Conservation (phyloP, 1,140 invertebrate species). For the Bombus affinis region DNA sequence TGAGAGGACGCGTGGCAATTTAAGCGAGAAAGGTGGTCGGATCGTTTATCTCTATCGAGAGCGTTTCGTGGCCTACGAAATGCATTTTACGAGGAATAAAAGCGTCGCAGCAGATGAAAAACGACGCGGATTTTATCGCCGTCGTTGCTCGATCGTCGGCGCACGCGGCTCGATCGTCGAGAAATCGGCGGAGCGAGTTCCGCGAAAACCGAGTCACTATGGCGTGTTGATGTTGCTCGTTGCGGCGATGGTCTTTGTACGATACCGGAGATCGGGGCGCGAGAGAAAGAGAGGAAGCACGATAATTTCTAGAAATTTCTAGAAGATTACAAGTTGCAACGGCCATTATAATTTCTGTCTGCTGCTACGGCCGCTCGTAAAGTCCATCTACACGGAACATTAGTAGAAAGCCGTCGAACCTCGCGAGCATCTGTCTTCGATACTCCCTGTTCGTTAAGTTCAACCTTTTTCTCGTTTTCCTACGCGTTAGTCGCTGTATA, state of each 20-base stretch:
- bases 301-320: conserved; percentile 5
- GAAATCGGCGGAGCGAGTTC: neutral
- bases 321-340: conserved; percentile 5
- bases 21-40: conserved; percentile 25
- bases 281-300: conserved; percentile 9
- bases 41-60: conserved; percentile 36
- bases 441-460: neutral
- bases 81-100: conserved; percentile 41
- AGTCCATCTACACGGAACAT: conserved; percentile 22
- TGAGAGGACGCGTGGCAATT: conserved; percentile 31
- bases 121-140: neutral
- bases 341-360: neutral
- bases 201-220: neutral
- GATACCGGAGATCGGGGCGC: neutral
- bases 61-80: neutral
- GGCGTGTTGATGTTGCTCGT: too few species aligned
- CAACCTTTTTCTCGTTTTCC: neutral
- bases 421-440: neutral
- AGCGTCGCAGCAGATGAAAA: neutral
- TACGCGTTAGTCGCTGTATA: neutral
- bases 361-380: conserved; percentile 6
- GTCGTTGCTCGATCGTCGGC: neutral
- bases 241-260: too few species aligned
- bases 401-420: conserved; percentile 10
- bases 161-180: neutral